Evolutionary conservation across 2,797 vertebrate species (phyloP), one percentile per base, ranked within the genome.

Genomic region (Sphenodon punctatus): DNA sequence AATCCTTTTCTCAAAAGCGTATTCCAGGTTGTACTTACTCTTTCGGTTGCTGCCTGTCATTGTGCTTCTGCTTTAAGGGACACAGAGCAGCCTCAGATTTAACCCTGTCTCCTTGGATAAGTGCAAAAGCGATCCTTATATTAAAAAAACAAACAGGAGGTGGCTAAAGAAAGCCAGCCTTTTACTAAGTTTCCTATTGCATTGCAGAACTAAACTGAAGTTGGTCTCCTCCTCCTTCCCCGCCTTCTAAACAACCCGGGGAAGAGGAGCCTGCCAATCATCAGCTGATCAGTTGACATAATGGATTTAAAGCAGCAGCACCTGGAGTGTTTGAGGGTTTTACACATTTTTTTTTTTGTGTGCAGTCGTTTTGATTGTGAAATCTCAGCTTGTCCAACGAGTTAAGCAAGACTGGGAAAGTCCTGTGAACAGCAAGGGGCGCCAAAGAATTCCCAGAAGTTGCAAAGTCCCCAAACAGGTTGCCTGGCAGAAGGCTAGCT

Each of bases 171-270:
- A 16, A 25, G 9, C 46, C 4, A 64, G 15, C 53, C 71, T 86
- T 69, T 76, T 42, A 65, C 48, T 63, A 5, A 17, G 3, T 19
- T 20, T 25, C 42, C 72, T 45, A 5, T 87, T 89, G 84, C 80
- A 85, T 87, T 90, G 91, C 27, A 46, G 34, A 42, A 15, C 59
- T 4, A 67, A 60, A 75, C 38, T 3, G 7, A 30, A 41, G 61
- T 5, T 2, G 23, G 3, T 30, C 89, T 90, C 88, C 82, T 79
- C 48, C n/a, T 11, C 42, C 39, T 42, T 61, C 49, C 65, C 73
- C 10, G 41, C 73, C 84, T 81, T 61, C 85, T 67, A 60, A 23
- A 43, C 2, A 19, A 58, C 42, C 1, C 7, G 7, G n/a, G n/a
- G n/a, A n/a, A 72, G 46, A 77, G 16, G 39, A 45, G 59, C 58